Base-by-base conservation (phyloP, 2,113 vertebrate genomes). In the Excalfactoria chinensis region DNA sequence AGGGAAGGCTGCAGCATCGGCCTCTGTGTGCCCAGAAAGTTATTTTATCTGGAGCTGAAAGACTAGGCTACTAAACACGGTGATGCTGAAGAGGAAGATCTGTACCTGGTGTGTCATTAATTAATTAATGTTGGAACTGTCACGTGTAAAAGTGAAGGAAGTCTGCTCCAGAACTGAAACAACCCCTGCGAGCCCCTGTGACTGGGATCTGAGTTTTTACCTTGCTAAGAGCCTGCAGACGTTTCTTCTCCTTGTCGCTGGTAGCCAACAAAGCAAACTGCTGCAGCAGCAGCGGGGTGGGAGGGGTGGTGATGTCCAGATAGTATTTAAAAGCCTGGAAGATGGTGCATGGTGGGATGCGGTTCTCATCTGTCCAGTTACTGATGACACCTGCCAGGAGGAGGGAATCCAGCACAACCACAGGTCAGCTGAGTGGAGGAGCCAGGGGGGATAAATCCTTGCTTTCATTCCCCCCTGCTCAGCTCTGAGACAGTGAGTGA, bases 311-410 rank as follows among this genome's bases (percentile, higher is more conserved):
- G 97, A 99, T 99, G 93, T 99, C 99, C 98, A 99, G 96, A 93
- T 99, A 99, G 96, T 98, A 98, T 95, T 99, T 99, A 95, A 99
- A 99, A 56, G 98, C 99, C 96, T 99, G 99, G 97, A 98, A 98
- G 95, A 99, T 98, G 96, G 99, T 99, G 97, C 99, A 99, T 15
- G 99, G 98, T 4, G 99, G 99, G 89, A 99, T 98, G 34, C 99
- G 98, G 56, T 80, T 97, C 96, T 99, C 99, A 0, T 98, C 98
- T 1, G 98, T 99, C 99, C 99, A 99, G 97, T 99, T 99, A 69
- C 99, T 99, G 97, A 99, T 99, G 41, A 99, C 98, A 41, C 99
- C 99, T 99, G 96, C 34, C 67, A 34, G 49, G 80, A 34, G 49
- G 80, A 95, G 34, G 93, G 34, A 92, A 80, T 40, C 43, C 73